Evolutionary conservation across 2,888 invertebrate genomes (phyloP).

Genomic region (Lasioglossum leucozonium): DNA sequence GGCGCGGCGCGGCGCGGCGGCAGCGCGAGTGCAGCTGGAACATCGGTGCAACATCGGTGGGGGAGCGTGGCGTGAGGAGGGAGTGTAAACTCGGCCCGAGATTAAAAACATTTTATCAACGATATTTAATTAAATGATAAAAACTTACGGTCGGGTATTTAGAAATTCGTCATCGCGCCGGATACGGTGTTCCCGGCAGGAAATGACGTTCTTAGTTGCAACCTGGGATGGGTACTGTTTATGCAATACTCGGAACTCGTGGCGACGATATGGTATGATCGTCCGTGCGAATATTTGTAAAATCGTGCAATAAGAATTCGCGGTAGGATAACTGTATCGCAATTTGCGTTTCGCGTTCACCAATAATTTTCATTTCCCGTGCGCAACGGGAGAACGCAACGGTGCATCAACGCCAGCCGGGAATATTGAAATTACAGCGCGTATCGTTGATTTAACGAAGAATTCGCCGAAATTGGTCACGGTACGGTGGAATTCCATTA

Average conservation of each 20-base stretch:
- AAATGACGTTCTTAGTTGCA: slow-evolving; percentile 47
- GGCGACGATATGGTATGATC: neutral
- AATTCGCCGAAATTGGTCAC: slow-evolving; percentile 29
- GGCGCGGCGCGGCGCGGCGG: no score
- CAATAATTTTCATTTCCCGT: slow-evolving; percentile 33
- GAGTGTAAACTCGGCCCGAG: slow-evolving; percentile 59
- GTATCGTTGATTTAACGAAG: slow-evolving; percentile 32
- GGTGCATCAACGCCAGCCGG: slow-evolving; percentile 5
- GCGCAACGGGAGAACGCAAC: neutral
- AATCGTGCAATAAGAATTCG: slow-evolving; percentile 4
- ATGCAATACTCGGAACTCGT: slow-evolving; percentile 4
- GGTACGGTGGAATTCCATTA: slow-evolving; percentile 29
- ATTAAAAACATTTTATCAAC: slow-evolving; percentile 78
- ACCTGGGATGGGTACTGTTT: slow-evolving; percentile 51
- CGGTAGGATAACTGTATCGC: neutral
- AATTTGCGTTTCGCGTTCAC: slow-evolving; percentile 14
- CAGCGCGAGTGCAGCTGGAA: neutral
- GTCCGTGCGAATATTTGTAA: neutral
- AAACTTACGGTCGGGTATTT: slow-evolving; percentile 67
- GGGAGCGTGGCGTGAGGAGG: neutral
- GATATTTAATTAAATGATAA: slow-evolving; percentile 79
- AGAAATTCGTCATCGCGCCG: slow-evolving; percentile 67
- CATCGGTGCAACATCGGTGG: slow-evolving; percentile 18
- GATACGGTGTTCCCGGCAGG: slow-evolving; percentile 40
- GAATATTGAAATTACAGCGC: slow-evolving; percentile 36